phyloP scores from a whole-genome alignment of 1,140 invertebrate genomes.

The Lordiphosa stackelbergi region DNA sequence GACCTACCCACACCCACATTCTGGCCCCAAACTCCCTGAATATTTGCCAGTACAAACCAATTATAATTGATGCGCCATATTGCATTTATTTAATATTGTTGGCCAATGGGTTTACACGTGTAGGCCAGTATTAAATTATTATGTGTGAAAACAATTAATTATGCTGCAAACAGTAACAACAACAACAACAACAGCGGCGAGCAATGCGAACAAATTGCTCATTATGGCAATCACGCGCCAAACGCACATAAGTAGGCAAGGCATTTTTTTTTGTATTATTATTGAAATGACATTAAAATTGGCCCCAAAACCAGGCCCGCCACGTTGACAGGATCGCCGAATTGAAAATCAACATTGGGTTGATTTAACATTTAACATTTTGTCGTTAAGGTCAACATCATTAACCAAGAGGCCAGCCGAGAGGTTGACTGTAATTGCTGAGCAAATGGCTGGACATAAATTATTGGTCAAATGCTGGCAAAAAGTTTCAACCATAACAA shows the following conservation, averaged over 20 bases:
- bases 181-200: constrained; percentile 5
- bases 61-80: constrained; percentile 61
- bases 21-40: neutral
- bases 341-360: constrained; percentile 54
- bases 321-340: constrained; percentile 28
- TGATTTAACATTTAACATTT: constrained; percentile 60
- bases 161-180: constrained; percentile 59
- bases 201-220: constrained; percentile 41
- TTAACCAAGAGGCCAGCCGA: constrained; percentile 35
- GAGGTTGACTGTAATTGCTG: constrained; percentile 37
- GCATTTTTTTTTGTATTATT: constrained; percentile 19
- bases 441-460: constrained; percentile 75
- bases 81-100: constrained; percentile 56
- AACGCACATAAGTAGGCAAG: constrained; percentile 64
- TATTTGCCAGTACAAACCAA: constrained; percentile 40
- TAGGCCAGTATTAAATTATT: constrained; percentile 71
- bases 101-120: constrained; percentile 61
- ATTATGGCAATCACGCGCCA: constrained; percentile 59
- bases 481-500: constrained; percentile 55
- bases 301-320: constrained; percentile 28
- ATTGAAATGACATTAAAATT: constrained; percentile 69
- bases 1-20: too few species aligned
- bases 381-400: constrained; percentile 66
- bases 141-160: constrained; percentile 77
- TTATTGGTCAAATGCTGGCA: constrained; percentile 68